phyloP scores from a whole-genome alignment of 1,140 invertebrate species.

The Drosophila biarmipes region DNA sequence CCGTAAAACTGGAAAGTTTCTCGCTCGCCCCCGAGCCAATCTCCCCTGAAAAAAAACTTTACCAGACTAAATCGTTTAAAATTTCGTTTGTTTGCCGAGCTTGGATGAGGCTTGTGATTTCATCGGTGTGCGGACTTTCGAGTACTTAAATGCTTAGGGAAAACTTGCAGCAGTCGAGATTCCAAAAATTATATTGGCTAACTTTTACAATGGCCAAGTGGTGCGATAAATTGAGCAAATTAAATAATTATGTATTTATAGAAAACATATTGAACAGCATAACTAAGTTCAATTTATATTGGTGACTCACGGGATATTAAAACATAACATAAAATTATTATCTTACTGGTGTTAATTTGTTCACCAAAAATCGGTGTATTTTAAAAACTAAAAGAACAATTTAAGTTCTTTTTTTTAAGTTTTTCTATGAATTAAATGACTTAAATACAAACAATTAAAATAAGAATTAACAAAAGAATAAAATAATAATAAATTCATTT shows the following conservation, averaged over 20 bases:
- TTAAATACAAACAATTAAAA: no score
- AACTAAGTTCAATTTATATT: no score
- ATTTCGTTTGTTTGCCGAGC: slow-evolving; percentile 15
- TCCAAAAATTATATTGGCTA: neutral
- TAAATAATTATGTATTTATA: neutral
- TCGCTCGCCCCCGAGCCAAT: neutral
- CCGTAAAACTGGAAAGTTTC: slow-evolving; percentile 21
- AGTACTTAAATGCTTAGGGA: slow-evolving; percentile 7
- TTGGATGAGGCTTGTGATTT: neutral
- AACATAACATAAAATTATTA: no score
- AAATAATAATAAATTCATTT: no score
- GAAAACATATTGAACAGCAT: no score
- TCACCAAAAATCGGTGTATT: no score
- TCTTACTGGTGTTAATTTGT: no score
- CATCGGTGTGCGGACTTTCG: slow-evolving; percentile 3
- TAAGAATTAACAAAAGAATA: no score
- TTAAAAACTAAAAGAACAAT: no score
- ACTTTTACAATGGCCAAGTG: neutral
- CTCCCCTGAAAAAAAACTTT: slow-evolving; percentile 17
- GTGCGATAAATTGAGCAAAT: neutral
- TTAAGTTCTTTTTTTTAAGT: no score
- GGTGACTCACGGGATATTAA: no score
- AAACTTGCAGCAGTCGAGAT: neutral
- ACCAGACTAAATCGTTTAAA: slow-evolving; percentile 2
- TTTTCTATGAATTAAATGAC: no score